A percentile compares a stretch with the other conserved stretches of the same genome.
Evolutionary conservation across 2,888 invertebrate genomes (phyloP).

Genomic region (Vanessa cardui): DNA sequence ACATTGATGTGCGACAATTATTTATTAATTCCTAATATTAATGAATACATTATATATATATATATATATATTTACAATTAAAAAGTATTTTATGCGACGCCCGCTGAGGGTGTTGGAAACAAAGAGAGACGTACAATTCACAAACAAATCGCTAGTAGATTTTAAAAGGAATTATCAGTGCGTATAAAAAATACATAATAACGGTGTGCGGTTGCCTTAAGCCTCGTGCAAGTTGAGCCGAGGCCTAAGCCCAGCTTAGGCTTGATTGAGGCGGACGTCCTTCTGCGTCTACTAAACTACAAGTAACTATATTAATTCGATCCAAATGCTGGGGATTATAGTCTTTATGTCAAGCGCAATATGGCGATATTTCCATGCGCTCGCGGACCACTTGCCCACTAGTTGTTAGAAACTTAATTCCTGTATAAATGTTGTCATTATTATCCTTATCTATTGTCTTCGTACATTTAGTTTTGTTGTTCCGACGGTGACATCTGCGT

Average conservation of each 20-base stretch:
- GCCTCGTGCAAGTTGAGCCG: constrained; percentile 20
- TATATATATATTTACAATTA: too few relatives aligned
- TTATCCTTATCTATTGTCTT: constrained; percentile 25
- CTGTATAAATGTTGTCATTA: constrained; percentile 30
- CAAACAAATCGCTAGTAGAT: neutral
- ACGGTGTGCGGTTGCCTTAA: constrained; percentile 12
- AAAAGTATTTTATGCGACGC: neutral
- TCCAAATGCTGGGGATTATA: constrained; percentile 4
- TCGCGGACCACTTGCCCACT: neutral
- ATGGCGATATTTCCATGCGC: neutral
- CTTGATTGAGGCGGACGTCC: constrained; percentile 35
- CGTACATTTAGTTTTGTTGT: constrained; percentile 8
- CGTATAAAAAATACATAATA: constrained; percentile 7
- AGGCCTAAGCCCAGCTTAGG: constrained; percentile 30
- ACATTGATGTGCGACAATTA: too few relatives aligned
- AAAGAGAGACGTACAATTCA: neutral
- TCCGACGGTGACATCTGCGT: constrained; percentile 8
- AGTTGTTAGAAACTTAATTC: constrained; percentile 30
- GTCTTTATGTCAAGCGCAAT: neutral
- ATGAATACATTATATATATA: too few relatives aligned
- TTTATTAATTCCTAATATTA: too few relatives aligned
- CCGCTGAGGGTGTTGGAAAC: neutral
- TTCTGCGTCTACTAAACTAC: constrained; percentile 26
- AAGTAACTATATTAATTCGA: constrained; percentile 13
- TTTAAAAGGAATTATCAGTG: neutral